Conservation (phyloP, 2,113 vertebrate species). For the Eurypyga helias region DNA sequence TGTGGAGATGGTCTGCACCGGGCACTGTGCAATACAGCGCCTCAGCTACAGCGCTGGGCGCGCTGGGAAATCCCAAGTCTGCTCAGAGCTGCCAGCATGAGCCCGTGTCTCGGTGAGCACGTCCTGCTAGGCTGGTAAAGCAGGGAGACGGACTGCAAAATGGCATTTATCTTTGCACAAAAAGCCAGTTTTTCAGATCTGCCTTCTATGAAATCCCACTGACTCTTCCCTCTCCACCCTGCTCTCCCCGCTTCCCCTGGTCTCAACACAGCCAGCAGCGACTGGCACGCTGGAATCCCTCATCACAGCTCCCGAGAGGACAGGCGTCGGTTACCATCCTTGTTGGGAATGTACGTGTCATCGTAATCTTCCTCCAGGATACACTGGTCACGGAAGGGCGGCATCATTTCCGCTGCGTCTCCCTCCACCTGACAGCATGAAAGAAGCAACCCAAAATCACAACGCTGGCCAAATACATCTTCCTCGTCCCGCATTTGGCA, state of each 20-base stretch:
- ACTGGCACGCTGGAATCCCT: fast-evolving
- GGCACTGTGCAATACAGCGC: fast-evolving
- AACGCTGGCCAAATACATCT: no score
- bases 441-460: neutral
- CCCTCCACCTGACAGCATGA: fast-evolving
- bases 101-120: fast-evolving
- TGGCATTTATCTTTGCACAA: neutral
- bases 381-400: conserved; percentile 87
- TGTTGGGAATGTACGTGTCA: conserved; percentile 83
- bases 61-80: neutral
- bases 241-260: neutral
- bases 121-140: neutral
- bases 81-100: neutral
- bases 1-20: fast-evolving
- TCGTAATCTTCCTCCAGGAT: conserved; percentile 90
- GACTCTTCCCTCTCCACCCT: no score
- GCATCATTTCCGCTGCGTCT: conserved; percentile 75
- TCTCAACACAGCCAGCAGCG: fast-evolving
- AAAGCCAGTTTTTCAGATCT: neutral
- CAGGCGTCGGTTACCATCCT: conserved; percentile 54
- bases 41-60: neutral
- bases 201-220: fast-evolving
- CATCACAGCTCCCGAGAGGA: fast-evolving
- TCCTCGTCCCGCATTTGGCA: no score
- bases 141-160: neutral